Conservation (phyloP, 2,888 invertebrate genomes). For the Lasioglossum morio region DNA sequence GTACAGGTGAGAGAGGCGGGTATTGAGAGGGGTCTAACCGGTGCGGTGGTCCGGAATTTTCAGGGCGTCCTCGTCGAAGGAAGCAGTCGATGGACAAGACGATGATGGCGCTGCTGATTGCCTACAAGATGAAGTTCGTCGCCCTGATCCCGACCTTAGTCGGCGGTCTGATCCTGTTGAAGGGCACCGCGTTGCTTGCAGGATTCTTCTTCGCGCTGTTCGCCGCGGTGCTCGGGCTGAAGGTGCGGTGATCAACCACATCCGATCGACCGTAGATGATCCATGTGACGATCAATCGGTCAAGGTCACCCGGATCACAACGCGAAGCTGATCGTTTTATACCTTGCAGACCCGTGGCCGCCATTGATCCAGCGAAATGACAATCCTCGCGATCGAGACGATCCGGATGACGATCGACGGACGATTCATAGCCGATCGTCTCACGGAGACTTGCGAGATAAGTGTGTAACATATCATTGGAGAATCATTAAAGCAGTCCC, state of each 20-base stretch:
- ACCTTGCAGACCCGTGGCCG: not conserved
- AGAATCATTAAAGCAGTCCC: slow-evolving; percentile 32
- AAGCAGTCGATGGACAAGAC: slow-evolving; percentile 88
- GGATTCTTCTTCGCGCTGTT: slow-evolving; percentile 96
- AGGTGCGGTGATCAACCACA: slow-evolving; percentile 61
- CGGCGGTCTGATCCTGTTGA: slow-evolving; percentile 89
- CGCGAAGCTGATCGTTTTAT: not conserved
- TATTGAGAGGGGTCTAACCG: not conserved
- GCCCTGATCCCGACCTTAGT: slow-evolving; percentile 91
- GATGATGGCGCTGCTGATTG: slow-evolving; percentile 91
- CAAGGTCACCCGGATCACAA: not conserved
- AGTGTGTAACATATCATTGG: slow-evolving; percentile 25
- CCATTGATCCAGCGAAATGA: not conserved
- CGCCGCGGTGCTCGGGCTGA: slow-evolving; percentile 92
- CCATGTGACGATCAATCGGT: not conserved
- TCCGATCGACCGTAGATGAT: not conserved
- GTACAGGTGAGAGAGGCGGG: not conserved
- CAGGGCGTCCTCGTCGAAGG: slow-evolving; percentile 66
- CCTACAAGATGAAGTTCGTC: slow-evolving; percentile 94
- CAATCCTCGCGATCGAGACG: not conserved
- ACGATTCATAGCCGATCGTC: not conserved
- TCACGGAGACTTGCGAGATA: not conserved
- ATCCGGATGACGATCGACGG: not conserved
- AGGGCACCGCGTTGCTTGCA: slow-evolving; percentile 92
- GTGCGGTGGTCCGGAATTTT: slow-evolving; percentile 26